Evolutionary conservation across 2,113 vertebrate genomes (phyloP).

Genomic region (Cepphus grylle): DNA sequence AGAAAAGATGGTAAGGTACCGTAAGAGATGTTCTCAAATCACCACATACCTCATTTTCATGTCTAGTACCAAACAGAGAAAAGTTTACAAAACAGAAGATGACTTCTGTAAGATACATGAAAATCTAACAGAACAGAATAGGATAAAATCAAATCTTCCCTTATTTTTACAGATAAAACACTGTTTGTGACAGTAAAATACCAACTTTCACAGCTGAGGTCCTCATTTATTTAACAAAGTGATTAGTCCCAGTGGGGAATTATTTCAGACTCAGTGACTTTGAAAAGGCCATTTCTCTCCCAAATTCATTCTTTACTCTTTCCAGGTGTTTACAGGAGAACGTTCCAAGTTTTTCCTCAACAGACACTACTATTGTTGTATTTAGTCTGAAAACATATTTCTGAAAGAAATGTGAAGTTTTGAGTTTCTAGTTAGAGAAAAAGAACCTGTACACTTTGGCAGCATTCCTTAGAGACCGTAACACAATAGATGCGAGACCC

Average conservation of each 20-base stretch:
- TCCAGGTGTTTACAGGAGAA: background rate
- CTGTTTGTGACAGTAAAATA: background rate
- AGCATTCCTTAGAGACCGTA: background rate
- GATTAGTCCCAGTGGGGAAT: background rate
- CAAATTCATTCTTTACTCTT: background rate
- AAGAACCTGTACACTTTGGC: background rate
- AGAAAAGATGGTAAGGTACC: background rate
- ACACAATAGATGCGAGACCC: background rate
- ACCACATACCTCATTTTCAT: background rate
- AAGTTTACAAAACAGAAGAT: background rate
- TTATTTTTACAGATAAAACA: background rate
- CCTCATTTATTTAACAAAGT: background rate
- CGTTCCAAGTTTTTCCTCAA: background rate
- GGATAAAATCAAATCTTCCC: background rate
- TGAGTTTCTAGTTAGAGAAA: background rate
- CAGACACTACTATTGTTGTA: background rate
- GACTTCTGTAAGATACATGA: background rate
- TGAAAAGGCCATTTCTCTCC: background rate
- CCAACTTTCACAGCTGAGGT: background rate
- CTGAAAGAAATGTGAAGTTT: background rate
- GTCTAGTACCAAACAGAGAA: background rate
- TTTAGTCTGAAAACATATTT: background rate
- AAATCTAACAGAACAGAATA: background rate
- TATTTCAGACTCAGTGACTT: background rate
- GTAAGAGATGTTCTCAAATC: background rate